Conservation (phyloP, 2,113 vertebrate genomes). For the Nycticebus coucang region DNA sequence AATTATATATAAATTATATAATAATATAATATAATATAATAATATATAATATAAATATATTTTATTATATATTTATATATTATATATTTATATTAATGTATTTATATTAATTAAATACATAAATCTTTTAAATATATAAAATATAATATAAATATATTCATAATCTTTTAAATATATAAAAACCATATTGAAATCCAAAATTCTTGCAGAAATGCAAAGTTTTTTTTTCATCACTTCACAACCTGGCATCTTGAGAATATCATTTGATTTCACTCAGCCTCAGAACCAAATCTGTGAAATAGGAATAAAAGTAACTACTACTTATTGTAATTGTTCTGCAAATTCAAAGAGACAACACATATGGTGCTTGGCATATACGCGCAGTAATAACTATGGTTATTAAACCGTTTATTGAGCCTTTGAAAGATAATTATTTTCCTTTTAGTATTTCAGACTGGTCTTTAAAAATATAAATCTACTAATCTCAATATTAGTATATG, state of each 20-base stretch:
- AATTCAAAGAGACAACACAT: not conserved
- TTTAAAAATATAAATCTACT: not conserved
- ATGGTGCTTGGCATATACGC: not conserved
- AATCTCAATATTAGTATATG: not conserved
- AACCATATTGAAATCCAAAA: not conserved
- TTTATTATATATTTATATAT: too few species aligned
- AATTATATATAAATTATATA: too few species aligned
- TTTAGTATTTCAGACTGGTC: not conserved
- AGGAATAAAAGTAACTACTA: not conserved
- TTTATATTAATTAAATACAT: too few species aligned
- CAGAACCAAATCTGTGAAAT: not conserved
- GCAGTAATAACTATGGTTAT: not conserved
- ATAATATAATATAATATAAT: too few species aligned
- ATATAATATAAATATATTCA: too few species aligned
- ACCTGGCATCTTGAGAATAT: not conserved
- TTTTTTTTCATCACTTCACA: not conserved
- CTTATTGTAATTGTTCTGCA: not conserved
- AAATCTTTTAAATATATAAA: too few species aligned
- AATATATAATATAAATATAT: too few species aligned
- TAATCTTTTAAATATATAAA: not conserved
- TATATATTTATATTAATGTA: too few species aligned
- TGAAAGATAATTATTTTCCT: not conserved
- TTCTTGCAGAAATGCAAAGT: not conserved
- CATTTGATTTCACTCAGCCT: not conserved
- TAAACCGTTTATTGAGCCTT: not conserved